Percentiles rank a stretch among this genome's conserved stretches.
phyloP scores from a whole-genome alignment of 2,888 invertebrate species.

The Lacanobia oleracea region DNA sequence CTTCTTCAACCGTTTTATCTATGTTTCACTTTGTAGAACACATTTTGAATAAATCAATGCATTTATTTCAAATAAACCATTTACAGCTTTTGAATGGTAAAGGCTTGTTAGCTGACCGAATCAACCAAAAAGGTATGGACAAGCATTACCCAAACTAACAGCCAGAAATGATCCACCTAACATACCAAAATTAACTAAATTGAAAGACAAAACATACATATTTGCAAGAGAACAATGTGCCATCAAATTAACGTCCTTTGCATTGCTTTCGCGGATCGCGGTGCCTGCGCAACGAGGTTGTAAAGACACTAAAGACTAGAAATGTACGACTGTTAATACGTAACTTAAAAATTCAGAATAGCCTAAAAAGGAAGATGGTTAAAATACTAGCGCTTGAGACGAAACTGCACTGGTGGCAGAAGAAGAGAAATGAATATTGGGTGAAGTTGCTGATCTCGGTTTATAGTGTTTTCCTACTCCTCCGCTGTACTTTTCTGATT shows the following conservation, averaged over 20 bases:
- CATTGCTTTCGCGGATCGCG: constrained; percentile 54
- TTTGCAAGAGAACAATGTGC: constrained; percentile 44
- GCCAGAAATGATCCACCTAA: not conserved
- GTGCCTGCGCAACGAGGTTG: constrained; percentile 32
- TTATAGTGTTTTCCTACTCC: too few species aligned
- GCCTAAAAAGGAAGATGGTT: too few species aligned
- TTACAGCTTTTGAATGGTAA: too few species aligned
- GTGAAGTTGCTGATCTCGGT: not conserved
- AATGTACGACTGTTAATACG: not conserved
- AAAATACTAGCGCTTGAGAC: not conserved
- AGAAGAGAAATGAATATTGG: not conserved
- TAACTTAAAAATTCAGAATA: too few species aligned
- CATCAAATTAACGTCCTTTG: constrained; percentile 46
- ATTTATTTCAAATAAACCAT: too few species aligned
- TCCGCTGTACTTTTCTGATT: too few species aligned
- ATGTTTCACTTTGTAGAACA: not conserved
- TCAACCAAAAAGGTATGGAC: not conserved
- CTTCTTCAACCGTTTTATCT: too few species aligned
- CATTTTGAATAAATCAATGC: not conserved
- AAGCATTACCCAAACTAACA: not conserved
- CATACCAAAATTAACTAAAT: constrained; percentile 20
- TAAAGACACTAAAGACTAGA: constrained; percentile 2
- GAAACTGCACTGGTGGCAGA: not conserved
- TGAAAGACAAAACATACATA: constrained; percentile 29
- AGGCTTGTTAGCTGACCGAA: too few species aligned